A percentile compares a stretch with the other conserved stretches of the same genome.
phyloP scores from a whole-genome alignment of 2,888 invertebrate genomes.

The Tetragonisca angustula region DNA sequence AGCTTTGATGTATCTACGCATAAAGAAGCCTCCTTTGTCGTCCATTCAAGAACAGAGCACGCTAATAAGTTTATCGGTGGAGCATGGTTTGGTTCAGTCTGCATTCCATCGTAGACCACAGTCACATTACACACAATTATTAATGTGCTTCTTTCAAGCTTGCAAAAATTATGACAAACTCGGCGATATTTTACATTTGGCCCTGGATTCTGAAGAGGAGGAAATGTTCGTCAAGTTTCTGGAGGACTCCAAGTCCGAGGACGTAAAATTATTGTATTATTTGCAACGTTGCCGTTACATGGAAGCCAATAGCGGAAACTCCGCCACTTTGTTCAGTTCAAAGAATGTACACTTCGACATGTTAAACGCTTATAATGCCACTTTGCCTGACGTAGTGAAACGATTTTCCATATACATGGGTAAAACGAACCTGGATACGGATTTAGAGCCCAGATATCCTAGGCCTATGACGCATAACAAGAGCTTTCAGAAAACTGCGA shows the following conservation, averaged over 20 bases:
- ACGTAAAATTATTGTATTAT: slow-evolving; percentile 90
- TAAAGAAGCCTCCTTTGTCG: slow-evolving; percentile 86
- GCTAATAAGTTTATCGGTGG: slow-evolving; percentile 77
- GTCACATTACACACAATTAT: slow-evolving; percentile 77
- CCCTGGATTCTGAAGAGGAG: slow-evolving; percentile 88
- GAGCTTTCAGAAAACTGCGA: slow-evolving; percentile 59
- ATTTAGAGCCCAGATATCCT: slow-evolving; percentile 68
- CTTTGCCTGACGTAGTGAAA: slow-evolving; percentile 78
- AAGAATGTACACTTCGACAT: slow-evolving; percentile 63
- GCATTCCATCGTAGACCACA: slow-evolving; percentile 80
- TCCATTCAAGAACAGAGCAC: slow-evolving; percentile 85
- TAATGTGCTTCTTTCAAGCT: slow-evolving; percentile 78
- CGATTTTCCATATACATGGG: slow-evolving; percentile 68
- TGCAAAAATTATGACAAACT: slow-evolving; percentile 78
- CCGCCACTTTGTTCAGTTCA: slow-evolving; percentile 5
- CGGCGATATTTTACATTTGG: slow-evolving; percentile 86
- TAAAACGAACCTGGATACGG: slow-evolving; percentile 33
- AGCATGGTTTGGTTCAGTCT: slow-evolving; percentile 79
- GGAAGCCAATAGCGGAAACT: slow-evolving; percentile 72
- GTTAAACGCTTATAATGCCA: slow-evolving; percentile 78
- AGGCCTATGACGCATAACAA: slow-evolving; percentile 80
- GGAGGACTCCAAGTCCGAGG: slow-evolving; percentile 87
- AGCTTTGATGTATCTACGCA: slow-evolving; percentile 89
- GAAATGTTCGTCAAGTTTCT: slow-evolving; percentile 88
- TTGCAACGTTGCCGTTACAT: slow-evolving; percentile 86